These are phyloP conservation scores for Cryptomyrus ogoouensis DNA, from an alignment of 2,113 vertebrate species.

Conservation along the genomic window DNA sequence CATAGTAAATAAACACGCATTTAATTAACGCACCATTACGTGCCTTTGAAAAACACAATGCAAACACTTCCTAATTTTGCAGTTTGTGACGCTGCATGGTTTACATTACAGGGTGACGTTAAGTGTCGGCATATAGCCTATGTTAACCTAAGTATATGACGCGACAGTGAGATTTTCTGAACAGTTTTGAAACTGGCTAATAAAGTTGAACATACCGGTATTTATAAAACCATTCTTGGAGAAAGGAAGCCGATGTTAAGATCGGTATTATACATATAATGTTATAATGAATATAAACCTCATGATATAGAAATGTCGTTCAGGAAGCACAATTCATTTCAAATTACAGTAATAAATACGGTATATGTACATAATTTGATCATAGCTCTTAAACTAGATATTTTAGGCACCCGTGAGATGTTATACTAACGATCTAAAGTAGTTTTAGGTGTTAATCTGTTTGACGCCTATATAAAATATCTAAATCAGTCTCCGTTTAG, in stretches of 20 bases:
- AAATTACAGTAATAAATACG: not conserved
- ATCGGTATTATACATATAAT: not conserved
- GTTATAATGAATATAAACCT: not conserved
- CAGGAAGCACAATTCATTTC: not conserved
- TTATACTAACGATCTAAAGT: not conserved
- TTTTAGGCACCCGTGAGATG: not conserved
- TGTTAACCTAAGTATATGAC: not conserved
- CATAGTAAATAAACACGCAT: not conserved
- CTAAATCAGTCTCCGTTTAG: not conserved
- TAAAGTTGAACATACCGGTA: not conserved
- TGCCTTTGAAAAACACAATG: not conserved
- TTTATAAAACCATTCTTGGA: not conserved
- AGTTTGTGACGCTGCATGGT: not conserved
- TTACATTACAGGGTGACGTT: not conserved
- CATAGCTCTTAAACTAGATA: not conserved
- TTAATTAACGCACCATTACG: not conserved
- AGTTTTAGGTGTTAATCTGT: not conserved
- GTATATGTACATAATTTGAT: not conserved
- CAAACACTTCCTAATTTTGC: not conserved
- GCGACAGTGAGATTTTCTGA: not conserved
- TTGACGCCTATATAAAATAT: not conserved
- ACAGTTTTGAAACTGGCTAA: not conserved
- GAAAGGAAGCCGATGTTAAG: not conserved
- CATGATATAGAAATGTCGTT: not conserved
- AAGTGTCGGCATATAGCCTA: not conserved